Evolutionary conservation across 2,113 vertebrate species (phyloP), one percentile per base, ranked within the genome.

Genomic region (Albula glossodonta): DNA sequence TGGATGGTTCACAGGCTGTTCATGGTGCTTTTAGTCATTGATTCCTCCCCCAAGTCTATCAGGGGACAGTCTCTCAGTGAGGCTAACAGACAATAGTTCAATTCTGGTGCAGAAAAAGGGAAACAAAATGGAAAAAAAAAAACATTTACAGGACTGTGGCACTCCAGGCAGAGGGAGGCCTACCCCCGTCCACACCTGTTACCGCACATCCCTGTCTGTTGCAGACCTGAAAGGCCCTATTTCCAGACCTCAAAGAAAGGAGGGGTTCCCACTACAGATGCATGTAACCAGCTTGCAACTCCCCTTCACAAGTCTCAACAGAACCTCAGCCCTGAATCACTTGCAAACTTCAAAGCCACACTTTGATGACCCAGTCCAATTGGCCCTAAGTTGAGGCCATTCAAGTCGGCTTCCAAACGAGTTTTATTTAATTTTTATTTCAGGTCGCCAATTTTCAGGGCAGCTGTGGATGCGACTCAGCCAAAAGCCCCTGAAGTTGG

Each of bases 221-320:
- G 22, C 17, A 66, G 70, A 7, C 22, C 70, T 31, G n/a, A 49
- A 50, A 22, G 51, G 70, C 70, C n/a, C 22, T 22, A 25, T 74
- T 74, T 10, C 70, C 70, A 74, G 22, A 0, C 70, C 22, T 25
- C 70, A 74, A 9, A 74, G 10, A 8, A 8, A 10, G 60, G 53
- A 19, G 60, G 2, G 60, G 60, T 19, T 66, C 17, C 15, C 17
- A 74, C 15, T 22, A 70, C 19, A 70, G 63, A 31, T n/a, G 7
- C 9, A 31, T n/a, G 31, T 10, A 31, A 74, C 22, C n/a, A n/a
- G 63, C 63, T 22, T n/a, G n/a, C 63, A 25, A 70, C 17, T 70
- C 70, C 9, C 70, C n/a, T 9, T 74, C 48, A 25, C 82, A 80
- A 84, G 86, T 66, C 86, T 84, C 77, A 41, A 60, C 82, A 84